phyloP scores from a whole-genome alignment of 92 coral and sea anemone species.

The Muricea muricata region DNA sequence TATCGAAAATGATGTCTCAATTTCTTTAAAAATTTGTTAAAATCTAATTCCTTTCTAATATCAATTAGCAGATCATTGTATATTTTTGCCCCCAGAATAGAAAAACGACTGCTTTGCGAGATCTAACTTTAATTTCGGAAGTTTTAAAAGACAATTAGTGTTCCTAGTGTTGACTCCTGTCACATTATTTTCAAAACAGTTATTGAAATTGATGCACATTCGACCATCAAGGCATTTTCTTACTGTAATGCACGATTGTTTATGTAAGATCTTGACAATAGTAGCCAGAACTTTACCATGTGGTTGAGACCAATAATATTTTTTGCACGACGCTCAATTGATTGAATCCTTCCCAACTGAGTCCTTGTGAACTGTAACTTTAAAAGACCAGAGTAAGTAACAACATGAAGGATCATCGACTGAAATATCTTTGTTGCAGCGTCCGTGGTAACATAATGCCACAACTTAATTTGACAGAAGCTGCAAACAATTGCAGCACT shows the following conservation, averaged over 20 bases:
- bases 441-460: background rate
- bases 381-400: too few relatives aligned
- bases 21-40: too few relatives aligned
- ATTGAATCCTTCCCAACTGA: background rate
- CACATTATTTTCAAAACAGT: background rate
- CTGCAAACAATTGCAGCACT: background rate
- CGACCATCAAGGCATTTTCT: background rate
- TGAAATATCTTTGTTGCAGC: background rate
- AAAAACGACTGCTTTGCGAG: too few relatives aligned
- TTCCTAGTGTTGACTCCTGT: background rate
- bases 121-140: background rate
- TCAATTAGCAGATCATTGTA: too few relatives aligned
- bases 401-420: too few relatives aligned
- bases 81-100: too few relatives aligned
- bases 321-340: background rate
- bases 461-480: background rate
- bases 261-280: background rate
- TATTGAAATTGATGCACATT: background rate
- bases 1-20: too few relatives aligned
- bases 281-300: too few relatives aligned
- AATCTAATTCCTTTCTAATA: too few relatives aligned
- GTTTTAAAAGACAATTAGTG: background rate
- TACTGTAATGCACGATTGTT: background rate
- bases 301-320: background rate
- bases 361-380: too few relatives aligned